Evolutionary conservation across 2,888 invertebrate species (phyloP), one percentile per base, ranked within the genome.

Genomic region (Byasa hedistus): DNA sequence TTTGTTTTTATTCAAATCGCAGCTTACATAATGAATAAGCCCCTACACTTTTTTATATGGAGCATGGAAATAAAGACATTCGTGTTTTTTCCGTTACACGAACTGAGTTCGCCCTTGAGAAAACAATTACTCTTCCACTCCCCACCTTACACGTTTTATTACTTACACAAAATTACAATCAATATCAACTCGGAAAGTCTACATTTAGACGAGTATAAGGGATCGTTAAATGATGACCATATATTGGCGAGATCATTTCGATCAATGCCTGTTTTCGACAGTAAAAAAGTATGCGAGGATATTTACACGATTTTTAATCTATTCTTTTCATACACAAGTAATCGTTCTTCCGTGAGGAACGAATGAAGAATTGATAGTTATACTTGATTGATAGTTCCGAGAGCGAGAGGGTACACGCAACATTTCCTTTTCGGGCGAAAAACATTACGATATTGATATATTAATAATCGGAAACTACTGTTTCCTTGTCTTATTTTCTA

Each of bases 1-100:
- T 66, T 66, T 66, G 62, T 66, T 66, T 62, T 66, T 66, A 66
- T 66, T 66, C 66, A 66, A 66, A 66, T 66, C 66, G 55, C 58
- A 59, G 59, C 63, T 63, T 63, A 66, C 66, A 66, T 66, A 66
- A 66, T 66, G 63, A 66, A 66, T 63, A 55, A 62, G 54, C n/a
- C 54, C 57, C 32, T 21, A 61, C 27, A 48, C 32, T 32, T 48
- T 58, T 64, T 24, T 39, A 39, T 64, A 44, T 58, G 48, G 55
- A 27, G n/a, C 59, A 39, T 27, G 21, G 56, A 65, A 57, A 60
- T 32, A 51, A 22, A 58, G 62, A 57, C 58, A 65, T 61, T 61
- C 58, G 62, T 61, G 44, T 61, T 62, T 62, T 62, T 61, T 24
- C 57, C 57, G 32, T 48, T 32, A 17, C n/a, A 7, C 23, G 51